Conservation (phyloP, 2,797 vertebrate species). For the Ptychadena robeensis region DNA sequence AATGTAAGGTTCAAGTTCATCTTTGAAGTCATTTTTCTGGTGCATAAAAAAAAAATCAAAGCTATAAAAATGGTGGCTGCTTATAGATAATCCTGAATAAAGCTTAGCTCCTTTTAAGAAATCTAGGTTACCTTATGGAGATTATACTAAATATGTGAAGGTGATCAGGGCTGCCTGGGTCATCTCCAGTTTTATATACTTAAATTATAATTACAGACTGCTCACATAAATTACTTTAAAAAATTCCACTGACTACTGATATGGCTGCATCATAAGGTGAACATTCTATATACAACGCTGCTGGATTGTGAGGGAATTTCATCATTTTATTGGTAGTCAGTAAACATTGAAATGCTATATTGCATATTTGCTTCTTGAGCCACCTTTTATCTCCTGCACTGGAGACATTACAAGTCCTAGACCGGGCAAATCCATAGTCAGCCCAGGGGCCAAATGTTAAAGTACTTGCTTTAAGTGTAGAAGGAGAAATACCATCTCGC, state of each 20-base stretch:
- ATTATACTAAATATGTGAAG: neutral
- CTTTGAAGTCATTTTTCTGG: neutral
- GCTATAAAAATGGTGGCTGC: neutral
- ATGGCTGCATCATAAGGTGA: neutral
- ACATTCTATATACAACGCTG: too few relatives aligned
- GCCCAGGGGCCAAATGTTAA: too few relatives aligned
- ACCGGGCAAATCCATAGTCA: too few relatives aligned
- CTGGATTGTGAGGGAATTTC: too few relatives aligned
- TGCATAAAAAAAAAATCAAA: neutral
- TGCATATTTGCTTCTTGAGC: too few relatives aligned
- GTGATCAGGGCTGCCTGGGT: neutral
- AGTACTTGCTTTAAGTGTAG: too few relatives aligned
- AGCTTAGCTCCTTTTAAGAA: neutral
- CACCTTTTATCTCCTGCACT: too few relatives aligned
- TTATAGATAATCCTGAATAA: neutral
- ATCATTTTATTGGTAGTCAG: too few relatives aligned
- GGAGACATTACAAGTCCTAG: too few relatives aligned
- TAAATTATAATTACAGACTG: neutral
- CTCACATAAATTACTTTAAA: neutral
- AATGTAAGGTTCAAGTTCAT: too few relatives aligned
- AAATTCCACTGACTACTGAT: neutral
- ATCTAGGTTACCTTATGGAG: neutral
- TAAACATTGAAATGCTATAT: too few relatives aligned
- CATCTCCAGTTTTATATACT: neutral
- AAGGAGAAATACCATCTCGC: too few relatives aligned